These are phyloP conservation scores for Phyto melanocephala DNA, from an alignment of 2,888 invertebrate species.

Conservation along the genomic window DNA sequence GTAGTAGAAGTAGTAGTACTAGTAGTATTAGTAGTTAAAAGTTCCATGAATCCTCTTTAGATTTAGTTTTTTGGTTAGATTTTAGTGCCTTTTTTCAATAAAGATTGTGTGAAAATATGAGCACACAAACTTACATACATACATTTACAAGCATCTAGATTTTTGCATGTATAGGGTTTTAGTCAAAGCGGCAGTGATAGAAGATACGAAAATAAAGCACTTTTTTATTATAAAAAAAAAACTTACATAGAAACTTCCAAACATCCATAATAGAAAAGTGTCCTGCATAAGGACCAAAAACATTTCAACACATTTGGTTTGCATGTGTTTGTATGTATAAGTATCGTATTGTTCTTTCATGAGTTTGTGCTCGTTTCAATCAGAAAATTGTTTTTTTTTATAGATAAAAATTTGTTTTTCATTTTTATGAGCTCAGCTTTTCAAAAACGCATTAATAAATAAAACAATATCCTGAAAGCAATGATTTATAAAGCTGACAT, in stretches of 20 bases:
- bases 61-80: no score
- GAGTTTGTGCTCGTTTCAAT: neutral
- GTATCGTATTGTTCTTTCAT: neutral
- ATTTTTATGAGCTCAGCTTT: conserved; percentile 51
- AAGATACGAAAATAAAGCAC: neutral
- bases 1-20: no score
- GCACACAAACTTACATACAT: neutral
- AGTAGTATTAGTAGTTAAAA: no score
- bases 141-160: neutral
- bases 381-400: neutral
- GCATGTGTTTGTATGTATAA: neutral
- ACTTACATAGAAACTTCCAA: neutral
- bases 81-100: no score
- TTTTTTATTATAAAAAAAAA: neutral
- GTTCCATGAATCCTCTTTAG: no score
- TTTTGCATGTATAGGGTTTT: neutral
- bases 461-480: conserved; percentile 53
- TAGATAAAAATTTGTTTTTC: conserved; percentile 29
- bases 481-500: conserved; percentile 59
- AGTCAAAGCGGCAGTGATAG: neutral
- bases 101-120: no score
- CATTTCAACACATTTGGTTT: neutral
- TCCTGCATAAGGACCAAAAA: neutral
- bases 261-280: neutral
- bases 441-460: conserved; percentile 59